Evolutionary conservation across 2,797 vertebrate genomes (phyloP), one percentile per base, ranked within the genome.

Genomic region (Sebastes steindachneri): DNA sequence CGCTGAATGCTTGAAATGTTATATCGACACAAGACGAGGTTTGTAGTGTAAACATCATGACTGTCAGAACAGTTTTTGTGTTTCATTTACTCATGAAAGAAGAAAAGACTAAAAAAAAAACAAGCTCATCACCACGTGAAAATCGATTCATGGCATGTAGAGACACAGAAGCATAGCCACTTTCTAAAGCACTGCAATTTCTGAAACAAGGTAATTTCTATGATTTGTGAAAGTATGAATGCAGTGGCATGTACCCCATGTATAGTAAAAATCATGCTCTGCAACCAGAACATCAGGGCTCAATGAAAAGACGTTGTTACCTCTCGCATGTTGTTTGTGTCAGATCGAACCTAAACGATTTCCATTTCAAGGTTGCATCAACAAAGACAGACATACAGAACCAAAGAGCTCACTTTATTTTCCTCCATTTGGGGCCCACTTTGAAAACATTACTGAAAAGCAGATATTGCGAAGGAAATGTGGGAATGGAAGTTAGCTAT

Each of bases 351-450:
- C 10, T 5, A 3, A 60, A 31, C 25, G 28, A 81, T 81, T 86
- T 78, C 75, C 58, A 37, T 23, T 80, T 80, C 77, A 68, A 66
- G 77, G 33, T 53, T 70, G 35, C 54, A 54, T 68, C 8, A 11
- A 11, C 19, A 67, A 21, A n/a, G 14, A 66, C 15, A 29, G 33
- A 68, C 17, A 3, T 28, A 7, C 28, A 4, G 35, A 37, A 73
- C 45, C 3, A 8, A 69, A 77, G 64, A 14, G 55, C 73, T 77
- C 9, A 7, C 28, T 73, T 65, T 55, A 54, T 26, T 33, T 26
- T 55, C 7, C 26, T 37, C 41, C 11, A 7, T 58, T 66, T 68
- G 17, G 33, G 14, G 28, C 41, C 65, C 65, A 15, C 26, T 65
- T 14, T 62, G 21, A 51, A 66, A 26, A 4, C 21, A 21, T 28